Evolutionary conservation across 1,140 invertebrate genomes (phyloP).

Genomic region (Zaprionus kolodkinae): DNA sequence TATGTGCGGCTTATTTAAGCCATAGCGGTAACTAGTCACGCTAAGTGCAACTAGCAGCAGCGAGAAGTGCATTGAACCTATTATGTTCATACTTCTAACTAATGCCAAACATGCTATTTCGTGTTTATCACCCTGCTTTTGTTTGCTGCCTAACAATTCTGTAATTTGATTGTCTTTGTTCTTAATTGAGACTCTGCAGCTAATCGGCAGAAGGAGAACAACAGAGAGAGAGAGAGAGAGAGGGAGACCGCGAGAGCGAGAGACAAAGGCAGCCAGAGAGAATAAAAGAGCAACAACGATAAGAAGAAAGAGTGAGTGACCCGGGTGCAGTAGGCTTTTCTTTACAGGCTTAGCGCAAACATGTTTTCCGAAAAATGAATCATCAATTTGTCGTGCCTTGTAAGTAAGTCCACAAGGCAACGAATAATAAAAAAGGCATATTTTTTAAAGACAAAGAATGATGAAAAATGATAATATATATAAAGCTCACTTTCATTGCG

Average conservation of each 20-base stretch:
- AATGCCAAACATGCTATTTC: conserved; percentile 43
- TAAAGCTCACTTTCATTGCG: neutral
- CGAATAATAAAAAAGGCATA: conserved; percentile 2
- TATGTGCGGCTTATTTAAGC: conserved; percentile 18
- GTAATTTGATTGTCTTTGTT: conserved; percentile 52
- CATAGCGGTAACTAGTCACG: conserved; percentile 58
- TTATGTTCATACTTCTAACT: conserved; percentile 23
- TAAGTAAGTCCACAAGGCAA: neutral
- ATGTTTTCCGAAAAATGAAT: conserved; percentile 42
- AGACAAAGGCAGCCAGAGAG: conserved; percentile 9
- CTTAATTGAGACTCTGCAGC: conserved; percentile 56
- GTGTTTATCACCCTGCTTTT: conserved; percentile 19
- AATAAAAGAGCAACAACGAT: conserved; percentile 5
- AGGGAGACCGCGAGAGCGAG: neutral
- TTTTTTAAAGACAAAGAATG: neutral
- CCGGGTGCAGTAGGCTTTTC: conserved; percentile 5
- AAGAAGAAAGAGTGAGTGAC: conserved; percentile 14
- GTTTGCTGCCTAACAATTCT: conserved; percentile 40
- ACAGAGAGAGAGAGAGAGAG: conserved; percentile 1
- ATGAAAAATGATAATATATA: neutral
- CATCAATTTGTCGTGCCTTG: conserved; percentile 4
- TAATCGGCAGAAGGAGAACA: conserved; percentile 51
- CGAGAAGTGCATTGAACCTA: conserved; percentile 56
- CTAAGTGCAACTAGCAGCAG: conserved; percentile 47
- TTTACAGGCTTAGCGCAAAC: conserved; percentile 5